These are phyloP conservation scores for Copsychus sechellarum DNA, from an alignment of 2,113 vertebrate genomes.

Conservation along the genomic window DNA sequence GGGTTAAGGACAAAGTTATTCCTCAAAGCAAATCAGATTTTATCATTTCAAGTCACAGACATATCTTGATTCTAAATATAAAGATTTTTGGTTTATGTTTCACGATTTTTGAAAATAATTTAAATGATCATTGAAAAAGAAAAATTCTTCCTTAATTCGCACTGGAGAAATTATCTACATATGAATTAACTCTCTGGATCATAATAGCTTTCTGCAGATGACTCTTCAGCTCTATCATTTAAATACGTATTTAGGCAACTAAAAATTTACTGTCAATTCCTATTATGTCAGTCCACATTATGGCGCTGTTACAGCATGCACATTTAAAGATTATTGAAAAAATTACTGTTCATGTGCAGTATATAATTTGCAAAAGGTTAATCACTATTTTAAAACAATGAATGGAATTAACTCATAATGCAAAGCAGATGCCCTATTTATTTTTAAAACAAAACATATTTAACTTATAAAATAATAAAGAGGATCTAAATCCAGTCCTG, in stretches of 20 bases:
- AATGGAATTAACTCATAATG: slow-evolving; percentile 56
- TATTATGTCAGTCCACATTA: slow-evolving; percentile 59
- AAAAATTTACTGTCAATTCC: slow-evolving; percentile 66
- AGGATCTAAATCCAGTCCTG: background rate
- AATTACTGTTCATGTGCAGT: slow-evolving; percentile 38
- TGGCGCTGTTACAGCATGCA: slow-evolving; percentile 48
- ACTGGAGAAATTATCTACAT: slow-evolving; percentile 34
- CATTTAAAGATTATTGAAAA: slow-evolving; percentile 62
- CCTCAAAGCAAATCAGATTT: background rate
- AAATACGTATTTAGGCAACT: slow-evolving; percentile 52
- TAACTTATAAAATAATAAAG: slow-evolving; percentile 52
- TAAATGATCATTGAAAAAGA: background rate
- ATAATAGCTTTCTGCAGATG: slow-evolving; percentile 55
- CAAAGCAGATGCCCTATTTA: slow-evolving; percentile 49
- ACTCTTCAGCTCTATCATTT: slow-evolving; percentile 32
- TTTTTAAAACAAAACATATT: slow-evolving; percentile 59
- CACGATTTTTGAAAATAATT: slow-evolving; percentile 26
- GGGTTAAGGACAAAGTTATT: slow-evolving; percentile 12
- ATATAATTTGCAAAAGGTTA: slow-evolving; percentile 62
- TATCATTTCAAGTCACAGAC: background rate
- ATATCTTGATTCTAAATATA: background rate
- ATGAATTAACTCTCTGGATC: slow-evolving; percentile 33
- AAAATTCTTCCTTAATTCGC: slow-evolving; percentile 3
- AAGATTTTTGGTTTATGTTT: background rate
- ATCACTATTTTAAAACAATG: slow-evolving; percentile 58